phyloP scores from a whole-genome alignment of 2,113 vertebrate species.

The Lycaon pictus region DNA sequence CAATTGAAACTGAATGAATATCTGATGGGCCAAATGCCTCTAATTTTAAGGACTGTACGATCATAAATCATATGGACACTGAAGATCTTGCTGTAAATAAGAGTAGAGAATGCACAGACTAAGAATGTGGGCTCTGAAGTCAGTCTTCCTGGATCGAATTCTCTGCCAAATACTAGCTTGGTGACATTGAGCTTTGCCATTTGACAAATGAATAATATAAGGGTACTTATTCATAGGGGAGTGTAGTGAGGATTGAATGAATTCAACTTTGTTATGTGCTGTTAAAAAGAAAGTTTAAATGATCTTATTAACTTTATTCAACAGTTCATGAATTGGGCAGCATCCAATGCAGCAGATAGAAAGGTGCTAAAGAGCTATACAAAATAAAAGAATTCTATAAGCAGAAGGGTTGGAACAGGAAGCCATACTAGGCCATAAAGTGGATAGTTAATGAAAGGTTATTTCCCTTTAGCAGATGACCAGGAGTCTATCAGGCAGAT shows the following conservation, averaged over 20 bases:
- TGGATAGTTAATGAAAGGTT: neutral
- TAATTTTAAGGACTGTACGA: neutral
- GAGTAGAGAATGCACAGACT: neutral
- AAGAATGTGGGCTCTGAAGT: neutral
- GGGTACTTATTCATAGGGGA: neutral
- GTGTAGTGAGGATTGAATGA: neutral
- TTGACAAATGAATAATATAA: constrained; percentile 3
- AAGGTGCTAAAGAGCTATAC: neutral
- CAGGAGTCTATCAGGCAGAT: neutral
- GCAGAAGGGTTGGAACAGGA: neutral
- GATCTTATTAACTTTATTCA: neutral
- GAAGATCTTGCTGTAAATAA: neutral
- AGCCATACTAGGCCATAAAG: neutral
- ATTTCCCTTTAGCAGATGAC: neutral
- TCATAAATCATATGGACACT: neutral
- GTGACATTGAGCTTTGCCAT: neutral
- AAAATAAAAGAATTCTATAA: neutral
- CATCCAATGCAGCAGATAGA: neutral
- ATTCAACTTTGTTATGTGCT: neutral
- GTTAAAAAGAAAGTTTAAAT: neutral
- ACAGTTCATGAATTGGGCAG: neutral
- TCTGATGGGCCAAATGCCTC: neutral
- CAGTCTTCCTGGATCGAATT: neutral
- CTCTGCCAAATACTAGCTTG: neutral
- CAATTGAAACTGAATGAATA: neutral